Evolutionary conservation across 2,888 invertebrate genomes (phyloP), one percentile per base, ranked within the genome.

Genomic region (Tachina fera): DNA sequence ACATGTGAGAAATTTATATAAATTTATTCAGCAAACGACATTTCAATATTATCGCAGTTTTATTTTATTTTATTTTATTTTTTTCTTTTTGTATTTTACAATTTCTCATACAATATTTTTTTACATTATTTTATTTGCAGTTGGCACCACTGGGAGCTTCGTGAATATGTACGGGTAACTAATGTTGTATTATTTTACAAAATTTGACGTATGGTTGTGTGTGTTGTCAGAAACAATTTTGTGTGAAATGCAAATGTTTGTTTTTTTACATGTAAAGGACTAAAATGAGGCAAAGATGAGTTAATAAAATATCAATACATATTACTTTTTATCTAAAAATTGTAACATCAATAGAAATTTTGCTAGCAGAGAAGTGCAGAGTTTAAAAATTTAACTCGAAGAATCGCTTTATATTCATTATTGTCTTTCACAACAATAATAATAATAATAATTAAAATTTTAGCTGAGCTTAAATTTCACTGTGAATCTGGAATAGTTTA

Each of bases 21-120:
- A 71, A 74, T 77, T 31, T 74, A 67, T 84, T 81, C 72, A 72
- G 43, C 76, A 72, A 81, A 68, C 49, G 72, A 72, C 72, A 85
- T 82, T 85, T 74, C 78, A 75, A 78, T 85, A 74, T 74, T 78
- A 78, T 81, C 81, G 78, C 61, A 61, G 41, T 81, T 77, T 77
- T 70, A 76, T 63, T 74, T 3, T 31, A 31, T 31, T n/a, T n/a
- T n/a, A n/a, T n/a, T n/a, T n/a, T n/a, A 31, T 31, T 31, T 31
- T 31, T 31, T 31, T 31, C 6, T 6, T 31, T 83, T 67, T 70
- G 6, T 56, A 31, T 47, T 53, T 67, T 67, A 68, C 47, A 63
- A 77, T 70, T 84, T 78, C 39, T 41, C 56, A 49, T 31, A 31
- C 31, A 31, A 5, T 6, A 31, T 41, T 47, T 56, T 53, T 19